Conservation (phyloP, 2,113 vertebrate species). For the Galemys pyrenaicus region DNA sequence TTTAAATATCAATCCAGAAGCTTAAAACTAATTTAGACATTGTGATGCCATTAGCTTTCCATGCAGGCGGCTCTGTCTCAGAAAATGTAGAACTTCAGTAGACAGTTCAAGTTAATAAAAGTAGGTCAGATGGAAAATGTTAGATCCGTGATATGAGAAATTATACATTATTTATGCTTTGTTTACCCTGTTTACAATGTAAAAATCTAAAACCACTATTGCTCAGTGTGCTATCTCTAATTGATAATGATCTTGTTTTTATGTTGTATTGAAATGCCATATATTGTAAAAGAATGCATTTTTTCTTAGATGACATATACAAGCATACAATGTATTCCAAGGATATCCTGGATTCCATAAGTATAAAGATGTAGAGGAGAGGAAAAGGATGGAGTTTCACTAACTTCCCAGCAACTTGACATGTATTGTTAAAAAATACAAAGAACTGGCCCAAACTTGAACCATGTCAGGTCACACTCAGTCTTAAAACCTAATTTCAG, state of each 20-base stretch:
- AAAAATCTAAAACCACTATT: conserved; percentile 48
- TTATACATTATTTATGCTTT: background rate
- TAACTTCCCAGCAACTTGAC: background rate
- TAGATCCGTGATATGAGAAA: background rate
- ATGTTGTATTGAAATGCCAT: background rate
- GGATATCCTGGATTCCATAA: background rate
- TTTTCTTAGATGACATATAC: background rate
- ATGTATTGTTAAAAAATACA: background rate
- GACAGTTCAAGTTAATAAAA: background rate
- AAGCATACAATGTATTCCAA: background rate
- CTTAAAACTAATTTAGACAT: conserved; percentile 24
- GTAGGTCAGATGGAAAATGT: conserved; percentile 40
- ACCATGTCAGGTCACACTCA: too few species aligned
- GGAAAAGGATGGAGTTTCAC: background rate
- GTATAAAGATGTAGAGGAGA: background rate
- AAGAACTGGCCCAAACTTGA: too few species aligned
- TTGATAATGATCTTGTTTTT: background rate
- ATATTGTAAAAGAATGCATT: conserved; percentile 29
- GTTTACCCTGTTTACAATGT: too few species aligned
- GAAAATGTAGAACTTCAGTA: background rate
- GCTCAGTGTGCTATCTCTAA: conserved; percentile 12
- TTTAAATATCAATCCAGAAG: conserved; percentile 7
- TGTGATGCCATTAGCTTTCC: background rate
- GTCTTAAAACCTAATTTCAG: too few species aligned
- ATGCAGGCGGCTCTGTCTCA: conserved; percentile 19